Conservation (phyloP, 2,113 vertebrate genomes). For the Nanorana parkeri region DNA sequence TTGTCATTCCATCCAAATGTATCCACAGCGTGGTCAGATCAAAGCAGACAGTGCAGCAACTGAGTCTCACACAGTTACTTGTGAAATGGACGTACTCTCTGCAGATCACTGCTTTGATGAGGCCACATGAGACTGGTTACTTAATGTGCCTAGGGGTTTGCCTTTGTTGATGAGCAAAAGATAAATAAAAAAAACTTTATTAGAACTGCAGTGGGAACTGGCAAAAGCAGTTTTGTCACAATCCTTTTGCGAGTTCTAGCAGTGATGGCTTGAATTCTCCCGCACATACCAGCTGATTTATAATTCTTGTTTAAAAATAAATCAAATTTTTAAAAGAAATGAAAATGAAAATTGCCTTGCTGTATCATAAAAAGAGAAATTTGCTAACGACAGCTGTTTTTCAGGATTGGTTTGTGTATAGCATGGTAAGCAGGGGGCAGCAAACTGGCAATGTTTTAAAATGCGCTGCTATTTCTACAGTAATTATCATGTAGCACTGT, state of each 20-base stretch:
- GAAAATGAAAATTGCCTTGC: no score
- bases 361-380: no score
- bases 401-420: no score
- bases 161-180: conserved; percentile 14
- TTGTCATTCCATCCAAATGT: conserved; percentile 60
- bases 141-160: not conserved
- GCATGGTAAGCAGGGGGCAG: no score
- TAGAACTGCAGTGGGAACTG: not conserved
- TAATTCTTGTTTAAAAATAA: no score
- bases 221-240: conserved; percentile 3
- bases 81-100: conserved; percentile 62
- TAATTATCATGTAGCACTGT: no score
- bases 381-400: no score
- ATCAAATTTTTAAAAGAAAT: no score
- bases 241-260: not conserved
- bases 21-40: conserved; percentile 64
- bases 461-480: no score
- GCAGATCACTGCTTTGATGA: conserved; percentile 60
- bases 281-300: not conserved
- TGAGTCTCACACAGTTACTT: conserved; percentile 61
- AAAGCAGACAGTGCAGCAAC: conserved; percentile 67
- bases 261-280: not conserved
- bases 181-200: conserved; percentile 38
- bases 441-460: no score
- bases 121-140: conserved; percentile 8